phyloP scores from a whole-genome alignment of 2,113 vertebrate species.

The Cnemophilus loriae region DNA sequence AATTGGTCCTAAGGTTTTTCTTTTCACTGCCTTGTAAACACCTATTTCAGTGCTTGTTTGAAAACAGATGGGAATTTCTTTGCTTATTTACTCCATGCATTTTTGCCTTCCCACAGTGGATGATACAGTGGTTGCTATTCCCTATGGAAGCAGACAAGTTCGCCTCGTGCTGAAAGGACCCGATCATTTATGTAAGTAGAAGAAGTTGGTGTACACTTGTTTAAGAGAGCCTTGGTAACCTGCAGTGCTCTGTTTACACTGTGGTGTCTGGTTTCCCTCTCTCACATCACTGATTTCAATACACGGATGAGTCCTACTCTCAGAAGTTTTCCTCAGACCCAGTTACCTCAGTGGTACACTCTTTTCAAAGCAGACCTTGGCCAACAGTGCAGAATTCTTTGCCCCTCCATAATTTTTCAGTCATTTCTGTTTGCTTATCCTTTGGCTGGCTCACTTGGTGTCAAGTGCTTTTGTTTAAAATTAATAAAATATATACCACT shows the following conservation, averaged over 20 bases:
- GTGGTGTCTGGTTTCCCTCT: not conserved
- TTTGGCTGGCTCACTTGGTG: not conserved
- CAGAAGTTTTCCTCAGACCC: not conserved
- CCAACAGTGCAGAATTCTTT: not conserved
- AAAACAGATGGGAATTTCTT: not conserved
- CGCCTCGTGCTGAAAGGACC: constrained; percentile 91
- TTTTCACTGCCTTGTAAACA: not conserved
- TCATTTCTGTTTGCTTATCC: constrained; percentile 20
- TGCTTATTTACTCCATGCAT: not conserved
- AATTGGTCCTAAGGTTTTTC: not conserved
- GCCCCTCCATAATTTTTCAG: not conserved
- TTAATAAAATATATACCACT: constrained; percentile 4
- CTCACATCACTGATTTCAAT: not conserved
- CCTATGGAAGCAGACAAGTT: constrained; percentile 91
- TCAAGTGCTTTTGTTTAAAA: constrained; percentile 7
- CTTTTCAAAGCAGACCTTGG: not conserved
- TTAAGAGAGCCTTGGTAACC: not conserved
- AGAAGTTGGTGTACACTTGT: not conserved
- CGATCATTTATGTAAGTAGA: constrained; percentile 96
- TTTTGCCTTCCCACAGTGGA: constrained; percentile 75
- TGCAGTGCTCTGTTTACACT: not conserved
- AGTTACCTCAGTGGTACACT: not conserved
- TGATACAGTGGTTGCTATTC: constrained; percentile 87
- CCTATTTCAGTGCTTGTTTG: not conserved
- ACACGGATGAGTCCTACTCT: not conserved